These are phyloP conservation scores for Tyto alba DNA, from an alignment of 2,113 vertebrate genomes.

Conservation along the genomic window DNA sequence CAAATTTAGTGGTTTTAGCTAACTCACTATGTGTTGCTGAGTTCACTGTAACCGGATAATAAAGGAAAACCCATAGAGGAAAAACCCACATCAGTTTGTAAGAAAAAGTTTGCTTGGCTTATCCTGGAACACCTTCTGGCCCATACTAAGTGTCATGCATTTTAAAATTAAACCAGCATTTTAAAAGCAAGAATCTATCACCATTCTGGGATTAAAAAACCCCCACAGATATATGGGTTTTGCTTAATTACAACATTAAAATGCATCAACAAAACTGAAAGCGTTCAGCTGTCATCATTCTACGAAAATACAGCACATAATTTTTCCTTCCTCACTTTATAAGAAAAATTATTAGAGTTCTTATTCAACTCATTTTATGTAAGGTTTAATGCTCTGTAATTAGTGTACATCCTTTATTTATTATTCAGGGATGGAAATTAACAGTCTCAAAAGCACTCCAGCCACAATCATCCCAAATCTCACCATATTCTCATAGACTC, in stretches of 20 bases:
- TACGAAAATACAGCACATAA: neutral
- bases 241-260: neutral
- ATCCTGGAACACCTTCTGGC: neutral
- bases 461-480: neutral
- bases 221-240: neutral
- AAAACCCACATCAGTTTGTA: neutral
- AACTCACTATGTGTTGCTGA: neutral
- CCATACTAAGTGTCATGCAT: neutral
- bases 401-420: neutral
- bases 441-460: neutral
- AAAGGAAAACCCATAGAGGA: neutral
- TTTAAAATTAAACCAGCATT: neutral
- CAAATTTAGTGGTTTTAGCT: neutral
- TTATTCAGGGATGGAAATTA: neutral
- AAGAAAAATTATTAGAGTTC: neutral
- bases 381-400: neutral
- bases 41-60: neutral
- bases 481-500: neutral
- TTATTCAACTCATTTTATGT: neutral
- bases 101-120: neutral
- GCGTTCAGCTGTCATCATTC: neutral
- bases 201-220: neutral
- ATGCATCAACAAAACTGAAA: neutral
- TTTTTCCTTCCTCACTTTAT: neutral
- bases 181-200: neutral